Base-by-base conservation (phyloP, 2,797 vertebrate species). In the Varecia variegata region DNA sequence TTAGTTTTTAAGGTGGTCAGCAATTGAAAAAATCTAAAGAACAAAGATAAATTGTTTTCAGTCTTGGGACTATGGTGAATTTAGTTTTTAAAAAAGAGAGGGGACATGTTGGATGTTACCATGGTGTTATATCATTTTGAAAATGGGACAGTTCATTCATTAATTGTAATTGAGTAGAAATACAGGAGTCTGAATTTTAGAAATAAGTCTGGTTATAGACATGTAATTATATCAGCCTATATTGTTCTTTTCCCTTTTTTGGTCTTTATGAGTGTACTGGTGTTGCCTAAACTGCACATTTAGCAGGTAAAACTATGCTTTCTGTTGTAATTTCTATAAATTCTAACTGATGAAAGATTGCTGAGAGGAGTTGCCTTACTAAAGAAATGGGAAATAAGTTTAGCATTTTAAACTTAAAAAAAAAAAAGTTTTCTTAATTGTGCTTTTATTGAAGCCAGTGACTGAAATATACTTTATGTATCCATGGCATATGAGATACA, bases 141-240 rank as follows among this genome's bases (percentile, higher is more conserved):
- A 83, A 84, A 40, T 56, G 7, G 77, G 93, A n/a, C 25, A 56
- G 1, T 88, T 38, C 11, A 27, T 43, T 90, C 12, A 32, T 77
- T 90, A 71, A 47, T 83, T 82, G 23, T 54, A 23, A 92, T 43
- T 84, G 38, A 73, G 45, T 56, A 56, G 60, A 88, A 88, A 50
- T 93, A 47, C 25, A 85, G 25, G 73, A 79, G 71, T 73, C 23
- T 94, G 56, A 92, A 43, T 80, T 91, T 93, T 91, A n/a, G 38
- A 89, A 86, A 17, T 82, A 88, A 92, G 13, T 85, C 35, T 80
- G 32, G 18, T 79, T 93, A 25, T 21, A 79, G 30, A 79, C 13
- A 47, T 77, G 54, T 81, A 50, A 73, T 77, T 82, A 43, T 32
- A 35, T 85, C 32, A 86, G 38, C 47, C 32, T 35, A 52, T 23